These are phyloP conservation scores for Odocoileus hemionus DNA, from an alignment of 2,113 vertebrate genomes.

Conservation along the genomic window DNA sequence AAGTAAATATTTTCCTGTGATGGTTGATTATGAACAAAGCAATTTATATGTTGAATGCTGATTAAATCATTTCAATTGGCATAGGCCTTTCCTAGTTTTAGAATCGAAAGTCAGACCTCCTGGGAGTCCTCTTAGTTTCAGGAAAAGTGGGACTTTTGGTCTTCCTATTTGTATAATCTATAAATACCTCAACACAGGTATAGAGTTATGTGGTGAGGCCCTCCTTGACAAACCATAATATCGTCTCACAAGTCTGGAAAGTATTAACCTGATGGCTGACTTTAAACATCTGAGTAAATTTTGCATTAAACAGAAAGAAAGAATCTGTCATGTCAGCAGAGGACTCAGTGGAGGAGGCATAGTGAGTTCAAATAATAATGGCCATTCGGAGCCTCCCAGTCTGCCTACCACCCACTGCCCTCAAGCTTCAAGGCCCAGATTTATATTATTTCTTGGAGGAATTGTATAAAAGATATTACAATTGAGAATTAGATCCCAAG, in stretches of 20 bases:
- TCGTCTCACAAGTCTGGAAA: not conserved
- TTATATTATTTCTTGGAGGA: no score
- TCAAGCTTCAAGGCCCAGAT: not conserved
- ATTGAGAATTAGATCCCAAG: not conserved
- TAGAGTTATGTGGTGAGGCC: not conserved
- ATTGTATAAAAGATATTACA: not conserved
- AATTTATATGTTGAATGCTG: not conserved
- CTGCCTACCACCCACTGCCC: not conserved
- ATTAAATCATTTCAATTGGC: not conserved
- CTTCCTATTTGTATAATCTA: not conserved
- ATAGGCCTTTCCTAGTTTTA: not conserved
- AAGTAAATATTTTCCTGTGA: not conserved
- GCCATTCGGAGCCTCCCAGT: not conserved
- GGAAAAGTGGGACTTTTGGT: not conserved
- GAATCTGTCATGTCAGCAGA: not conserved
- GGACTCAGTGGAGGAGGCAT: not conserved
- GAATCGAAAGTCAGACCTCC: not conserved
- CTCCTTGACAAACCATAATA: not conserved
- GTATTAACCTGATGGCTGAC: not conserved
- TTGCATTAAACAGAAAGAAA: not conserved
- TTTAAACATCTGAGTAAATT: not conserved
- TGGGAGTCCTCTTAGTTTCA: not conserved
- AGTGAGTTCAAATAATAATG: not conserved
- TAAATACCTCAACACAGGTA: not conserved
- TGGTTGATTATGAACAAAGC: not conserved